Percentiles rank a stretch among this genome's conserved stretches.
phyloP scores from a whole-genome alignment of 2,797 vertebrate genomes.

The Neosalanx taihuensis region DNA sequence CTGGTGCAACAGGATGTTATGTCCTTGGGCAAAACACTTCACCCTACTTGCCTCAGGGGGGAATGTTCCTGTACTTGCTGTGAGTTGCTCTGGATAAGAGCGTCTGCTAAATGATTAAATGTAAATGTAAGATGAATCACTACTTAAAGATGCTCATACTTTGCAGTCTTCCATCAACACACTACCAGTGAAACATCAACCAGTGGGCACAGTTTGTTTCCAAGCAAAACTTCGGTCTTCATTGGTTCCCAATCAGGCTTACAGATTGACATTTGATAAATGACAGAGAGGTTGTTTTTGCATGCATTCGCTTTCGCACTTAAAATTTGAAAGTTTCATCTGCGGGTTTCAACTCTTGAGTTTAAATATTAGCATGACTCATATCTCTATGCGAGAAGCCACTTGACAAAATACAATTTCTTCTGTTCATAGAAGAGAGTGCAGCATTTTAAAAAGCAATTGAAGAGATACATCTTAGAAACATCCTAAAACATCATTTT shows the following conservation, averaged over 20 bases:
- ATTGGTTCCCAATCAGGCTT: too few species aligned
- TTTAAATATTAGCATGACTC: slow-evolving; percentile 2
- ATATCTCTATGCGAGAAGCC: background rate
- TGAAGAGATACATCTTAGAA: background rate
- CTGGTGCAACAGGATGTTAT: too few species aligned
- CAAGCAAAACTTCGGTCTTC: background rate
- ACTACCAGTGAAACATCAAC: background rate
- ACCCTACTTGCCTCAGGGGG: too few species aligned
- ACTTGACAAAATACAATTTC: background rate
- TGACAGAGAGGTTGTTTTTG: too few species aligned
- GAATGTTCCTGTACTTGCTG: too few species aligned
- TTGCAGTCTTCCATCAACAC: background rate
- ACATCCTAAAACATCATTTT: background rate
- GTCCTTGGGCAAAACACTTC: too few species aligned
- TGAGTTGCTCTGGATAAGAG: too few species aligned
- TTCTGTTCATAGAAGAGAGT: background rate
- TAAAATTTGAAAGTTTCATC: background rate
- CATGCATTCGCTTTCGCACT: background rate
- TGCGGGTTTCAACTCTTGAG: background rate
- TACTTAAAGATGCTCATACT: too few species aligned
- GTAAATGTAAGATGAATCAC: too few species aligned
- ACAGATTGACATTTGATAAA: too few species aligned
- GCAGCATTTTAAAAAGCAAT: background rate
- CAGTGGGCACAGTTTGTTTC: background rate
- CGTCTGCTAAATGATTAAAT: too few species aligned